phyloP scores from a whole-genome alignment of 2,113 vertebrate species.

The Apodemus speciosus region DNA sequence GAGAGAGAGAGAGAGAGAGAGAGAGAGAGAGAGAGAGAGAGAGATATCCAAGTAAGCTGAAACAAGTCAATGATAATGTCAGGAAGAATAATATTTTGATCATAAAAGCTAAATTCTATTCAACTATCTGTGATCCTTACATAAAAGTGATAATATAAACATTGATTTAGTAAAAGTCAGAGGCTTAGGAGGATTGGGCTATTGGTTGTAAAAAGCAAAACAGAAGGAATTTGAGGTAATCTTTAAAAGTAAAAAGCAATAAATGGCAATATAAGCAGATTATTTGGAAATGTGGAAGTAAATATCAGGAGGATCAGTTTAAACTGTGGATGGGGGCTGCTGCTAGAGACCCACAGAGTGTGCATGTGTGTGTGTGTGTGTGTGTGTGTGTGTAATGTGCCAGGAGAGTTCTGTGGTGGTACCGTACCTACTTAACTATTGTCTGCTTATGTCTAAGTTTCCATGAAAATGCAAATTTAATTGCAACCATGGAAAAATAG shows the following conservation, averaged over 20 bases:
- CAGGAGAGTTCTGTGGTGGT: no score
- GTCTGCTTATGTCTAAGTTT: background rate
- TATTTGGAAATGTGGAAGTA: background rate
- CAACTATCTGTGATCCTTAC: background rate
- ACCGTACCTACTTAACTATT: background rate
- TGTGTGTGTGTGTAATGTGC: background rate
- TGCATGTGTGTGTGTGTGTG: background rate
- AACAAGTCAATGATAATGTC: background rate
- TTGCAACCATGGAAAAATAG: background rate
- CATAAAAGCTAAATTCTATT: background rate
- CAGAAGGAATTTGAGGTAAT: background rate
- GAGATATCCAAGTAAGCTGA: background rate
- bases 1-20: background rate
- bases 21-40: background rate
- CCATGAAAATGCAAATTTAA: slow-evolving; percentile 3
- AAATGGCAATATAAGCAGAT: background rate
- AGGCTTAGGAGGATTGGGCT: background rate
- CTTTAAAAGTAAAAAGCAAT: slow-evolving; percentile 16
- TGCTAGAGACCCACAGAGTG: background rate
- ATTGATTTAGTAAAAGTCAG: slow-evolving; percentile 8
- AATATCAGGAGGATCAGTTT: background rate
- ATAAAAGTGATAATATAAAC: background rate
- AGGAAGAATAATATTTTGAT: background rate
- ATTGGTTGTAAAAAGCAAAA: background rate
- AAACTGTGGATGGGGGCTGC: background rate